Base-by-base conservation (phyloP, 2,888 invertebrate species). In the Pocota personata region DNA sequence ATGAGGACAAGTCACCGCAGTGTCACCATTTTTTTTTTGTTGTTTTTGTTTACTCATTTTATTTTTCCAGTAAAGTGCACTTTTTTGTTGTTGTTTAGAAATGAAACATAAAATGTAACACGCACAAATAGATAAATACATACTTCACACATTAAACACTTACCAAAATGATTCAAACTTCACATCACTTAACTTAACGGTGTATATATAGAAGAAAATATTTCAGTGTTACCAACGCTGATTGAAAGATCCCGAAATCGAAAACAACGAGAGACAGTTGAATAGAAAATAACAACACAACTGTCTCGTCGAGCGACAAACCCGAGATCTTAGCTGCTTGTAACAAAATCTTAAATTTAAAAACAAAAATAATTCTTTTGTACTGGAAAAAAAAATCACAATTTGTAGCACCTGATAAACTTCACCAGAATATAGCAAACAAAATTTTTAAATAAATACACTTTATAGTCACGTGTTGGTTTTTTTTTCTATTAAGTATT, bases 171-270 rank as follows among this genome's bases (percentile, higher is more conserved):
- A 27, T 8, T 19, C 37, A 35, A 50, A 14, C 1, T 55, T 35
- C 3, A 57, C n/a, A 58, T 8, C 27, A 46, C 14, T 77, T 48
- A 30, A 46, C 14, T 77, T 48, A 30, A 58, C 48, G 52, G 27
- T 55, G 27, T 37, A 32, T 7, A 48, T 16, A 48, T 19, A 14
- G 43, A 6, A 30, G 3, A 32, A 32, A 32, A 32, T 52, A 19
- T 32, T 19, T 8, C 12, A 19, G 27, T 78, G 69, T 78, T 76
- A 69, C 78, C 69, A 48, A 8, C 52, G 91, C 82, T 89, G 92
- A 90, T 89, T 89, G 87, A 89, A 91, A 92, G 92, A 92, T 91
- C 91, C 91, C 92, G 90, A 91, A 92, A 92, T 92, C 92, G 91
- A 91, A 91, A 91, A 91, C 90, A 92, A 90, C 90, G 90, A 90